Evolutionary conservation across 2,888 invertebrate genomes (phyloP), one percentile per base, ranked within the genome.

Genomic region (Nipponacmea schrenckii): DNA sequence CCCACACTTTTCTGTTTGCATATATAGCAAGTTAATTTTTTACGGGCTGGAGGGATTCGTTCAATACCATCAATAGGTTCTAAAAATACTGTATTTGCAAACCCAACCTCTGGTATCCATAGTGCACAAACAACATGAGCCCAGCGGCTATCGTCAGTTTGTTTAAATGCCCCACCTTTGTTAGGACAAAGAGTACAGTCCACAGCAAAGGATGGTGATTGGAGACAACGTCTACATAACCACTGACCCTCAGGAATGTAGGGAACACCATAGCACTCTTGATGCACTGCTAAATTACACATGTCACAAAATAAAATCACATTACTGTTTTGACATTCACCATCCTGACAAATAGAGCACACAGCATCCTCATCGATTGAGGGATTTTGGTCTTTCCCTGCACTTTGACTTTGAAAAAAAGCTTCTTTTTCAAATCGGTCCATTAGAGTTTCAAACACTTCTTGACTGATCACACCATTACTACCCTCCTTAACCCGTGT

Each of bases 261-360:
- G 8, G 97, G 97, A 7, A 97, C 97, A 68, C 98, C 98, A 90
- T 98, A 98, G 87, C 98, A 98, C 89, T 98, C 97, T 90, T 91
- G 99, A 90, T 99, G 99, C 17, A 99, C 98, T 39, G 99, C 97
- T 79, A 99, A 91, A 90, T 99, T 98, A 90, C 99, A 99, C 97
- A 98, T 97, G 91, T 99, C 99, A 91, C 99, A 99, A 90, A 99
- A 99, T 68, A 99, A 91, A 81, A 99, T 99, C 64, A 97, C 98
- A 89, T 99, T 99, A 68, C 96, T 96, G 89, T 98, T 98, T 89
- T 98, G 96, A 88, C 98, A 98, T 89, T 98, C 98, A 1, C 98
- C 98, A 84, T 99, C 98, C 93, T 96, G 95, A 88, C 99, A 99
- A 81, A 99, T 98, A 86, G 97, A 97, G 87, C 99, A 99, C 0